phyloP scores from a whole-genome alignment of 1,140 invertebrate species.

The Macrobrachium nipponense region DNA sequence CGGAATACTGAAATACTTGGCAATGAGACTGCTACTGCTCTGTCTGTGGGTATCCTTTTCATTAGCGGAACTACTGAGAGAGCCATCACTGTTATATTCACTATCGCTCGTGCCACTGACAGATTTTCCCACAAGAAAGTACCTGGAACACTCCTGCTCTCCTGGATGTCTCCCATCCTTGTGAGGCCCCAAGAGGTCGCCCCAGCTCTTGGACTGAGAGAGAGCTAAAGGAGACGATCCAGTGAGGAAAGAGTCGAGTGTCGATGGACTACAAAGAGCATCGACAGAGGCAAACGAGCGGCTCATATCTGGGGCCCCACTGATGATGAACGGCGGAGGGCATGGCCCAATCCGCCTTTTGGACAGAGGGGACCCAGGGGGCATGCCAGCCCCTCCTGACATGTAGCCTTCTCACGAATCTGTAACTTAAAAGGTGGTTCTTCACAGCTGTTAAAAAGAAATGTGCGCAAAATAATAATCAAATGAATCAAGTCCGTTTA shows the following conservation, averaged over 20 bases:
- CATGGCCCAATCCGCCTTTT: constrained; percentile 49
- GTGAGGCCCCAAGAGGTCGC: constrained; percentile 26
- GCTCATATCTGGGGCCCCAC: constrained; percentile 44
- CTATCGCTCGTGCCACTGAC: constrained; percentile 44
- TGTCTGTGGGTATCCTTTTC: constrained; percentile 25
- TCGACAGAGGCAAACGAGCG: constrained; percentile 51
- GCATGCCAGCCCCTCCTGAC: constrained; percentile 29
- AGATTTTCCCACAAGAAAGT: constrained; percentile 48
- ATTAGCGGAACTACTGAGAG: constrained; percentile 9
- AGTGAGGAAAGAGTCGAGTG: constrained; percentile 48
- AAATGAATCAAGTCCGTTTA: too few species aligned
- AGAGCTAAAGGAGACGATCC: constrained; percentile 34
- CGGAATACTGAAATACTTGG: constrained; percentile 34
- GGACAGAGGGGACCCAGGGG: constrained; percentile 43
- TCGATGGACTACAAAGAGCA: constrained; percentile 45
- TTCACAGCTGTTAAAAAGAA: too few species aligned
- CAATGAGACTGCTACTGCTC: constrained; percentile 37
- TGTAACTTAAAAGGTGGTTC: too few species aligned
- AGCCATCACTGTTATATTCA: constrained; percentile 43
- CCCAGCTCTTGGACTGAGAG: constrained; percentile 49
- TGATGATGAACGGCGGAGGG: constrained; percentile 51
- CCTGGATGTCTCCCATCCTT: neutral
- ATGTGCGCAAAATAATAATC: too few species aligned
- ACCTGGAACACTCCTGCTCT: constrained; percentile 35
- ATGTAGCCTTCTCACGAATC: neutral